These are phyloP conservation scores for Syrphus vitripennis DNA, from an alignment of 2,888 invertebrate species.

Conservation along the genomic window DNA sequence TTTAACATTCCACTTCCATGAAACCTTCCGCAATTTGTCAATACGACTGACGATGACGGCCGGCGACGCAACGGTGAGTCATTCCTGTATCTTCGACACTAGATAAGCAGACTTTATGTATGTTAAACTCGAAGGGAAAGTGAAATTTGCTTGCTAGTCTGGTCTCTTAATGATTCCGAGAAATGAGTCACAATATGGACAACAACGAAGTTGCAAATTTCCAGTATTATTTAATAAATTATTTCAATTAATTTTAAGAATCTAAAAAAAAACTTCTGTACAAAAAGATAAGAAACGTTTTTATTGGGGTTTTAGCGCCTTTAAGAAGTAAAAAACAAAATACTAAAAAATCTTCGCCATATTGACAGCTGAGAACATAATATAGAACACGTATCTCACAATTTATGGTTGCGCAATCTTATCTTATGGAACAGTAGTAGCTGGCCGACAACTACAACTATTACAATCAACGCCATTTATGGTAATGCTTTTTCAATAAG, in stretches of 20 bases:
- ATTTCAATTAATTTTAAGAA: background rate
- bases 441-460: conserved; percentile 36
- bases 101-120: conserved; percentile 78
- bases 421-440: conserved; percentile 48
- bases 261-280: background rate
- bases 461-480: conserved; percentile 59
- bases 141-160: conserved; percentile 32
- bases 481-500: conserved; percentile 68
- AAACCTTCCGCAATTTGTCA: conserved; percentile 19
- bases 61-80: conserved; percentile 38
- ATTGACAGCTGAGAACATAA: conserved; percentile 25
- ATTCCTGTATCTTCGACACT: conserved; percentile 33
- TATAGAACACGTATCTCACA: conserved; percentile 44
- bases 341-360: background rate
- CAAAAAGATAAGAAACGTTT: conserved; percentile 26
- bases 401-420: conserved; percentile 66
- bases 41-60: no score
- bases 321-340: background rate
- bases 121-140: conserved; percentile 34
- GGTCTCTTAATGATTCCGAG: conserved; percentile 29
- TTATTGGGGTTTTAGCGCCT: conserved; percentile 33
- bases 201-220: background rate
- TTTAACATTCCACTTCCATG: conserved; percentile 11
- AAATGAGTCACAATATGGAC: background rate
- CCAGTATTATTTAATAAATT: background rate